These are phyloP conservation scores for Zalophus californianus DNA, from an alignment of 2,797 vertebrate species.

Conservation along the genomic window DNA sequence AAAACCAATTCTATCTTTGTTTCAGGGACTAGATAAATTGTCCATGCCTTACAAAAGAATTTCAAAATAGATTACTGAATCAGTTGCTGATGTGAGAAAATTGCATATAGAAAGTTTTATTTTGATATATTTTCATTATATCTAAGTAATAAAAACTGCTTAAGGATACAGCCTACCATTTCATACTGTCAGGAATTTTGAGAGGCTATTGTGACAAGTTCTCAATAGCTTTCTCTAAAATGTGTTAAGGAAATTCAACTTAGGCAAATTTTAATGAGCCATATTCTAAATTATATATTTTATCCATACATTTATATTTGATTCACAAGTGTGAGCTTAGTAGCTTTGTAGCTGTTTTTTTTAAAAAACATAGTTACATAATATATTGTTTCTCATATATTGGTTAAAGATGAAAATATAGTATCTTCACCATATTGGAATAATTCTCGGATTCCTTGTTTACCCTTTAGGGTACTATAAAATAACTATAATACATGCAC, in stretches of 20 bases:
- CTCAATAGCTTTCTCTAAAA: slow-evolving; percentile 18
- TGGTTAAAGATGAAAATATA: slow-evolving; percentile 51
- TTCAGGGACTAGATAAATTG: slow-evolving; percentile 66
- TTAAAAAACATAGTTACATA: not conserved
- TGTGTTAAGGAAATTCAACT: slow-evolving; percentile 55
- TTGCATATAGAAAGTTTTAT: slow-evolving; percentile 56
- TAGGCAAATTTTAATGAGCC: slow-evolving; percentile 55
- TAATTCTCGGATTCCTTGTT: slow-evolving; percentile 57
- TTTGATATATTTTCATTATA: slow-evolving; percentile 71
- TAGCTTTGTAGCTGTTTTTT: not conserved
- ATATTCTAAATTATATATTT: slow-evolving; percentile 35
- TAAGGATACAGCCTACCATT: slow-evolving; percentile 28
- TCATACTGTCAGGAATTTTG: slow-evolving; percentile 47
- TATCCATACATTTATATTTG: slow-evolving; percentile 1
- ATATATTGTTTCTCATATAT: slow-evolving; percentile 18
- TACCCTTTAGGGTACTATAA: slow-evolving; percentile 39
- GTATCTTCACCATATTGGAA: not conserved
- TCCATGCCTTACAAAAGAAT: slow-evolving; percentile 47
- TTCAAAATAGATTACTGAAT: slow-evolving; percentile 72
- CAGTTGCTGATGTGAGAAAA: slow-evolving; percentile 61
- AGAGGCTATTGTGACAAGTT: slow-evolving; percentile 42
- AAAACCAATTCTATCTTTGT: slow-evolving; percentile 65
- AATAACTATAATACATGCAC: slow-evolving; percentile 17
- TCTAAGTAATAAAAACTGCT: slow-evolving; percentile 58
- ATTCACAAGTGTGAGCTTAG: not conserved